phyloP scores from a whole-genome alignment of 2,797 vertebrate species.

The Delichon dasypus region DNA sequence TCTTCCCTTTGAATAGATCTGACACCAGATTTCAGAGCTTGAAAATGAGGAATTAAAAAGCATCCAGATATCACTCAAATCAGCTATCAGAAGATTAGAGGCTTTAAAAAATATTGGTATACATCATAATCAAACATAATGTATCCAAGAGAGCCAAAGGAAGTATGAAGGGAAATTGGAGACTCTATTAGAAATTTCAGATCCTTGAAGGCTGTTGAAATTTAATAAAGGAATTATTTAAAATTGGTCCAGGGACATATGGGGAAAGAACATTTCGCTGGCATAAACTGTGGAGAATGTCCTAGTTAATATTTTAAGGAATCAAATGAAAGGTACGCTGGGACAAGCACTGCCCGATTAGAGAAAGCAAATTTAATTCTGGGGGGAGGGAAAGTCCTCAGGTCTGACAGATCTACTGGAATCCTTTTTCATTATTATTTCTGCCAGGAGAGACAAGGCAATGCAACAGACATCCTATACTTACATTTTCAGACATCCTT shows the following conservation, averaged over 20 bases:
- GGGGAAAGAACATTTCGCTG: background rate
- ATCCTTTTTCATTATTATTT: background rate
- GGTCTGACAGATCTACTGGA: background rate
- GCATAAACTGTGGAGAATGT: background rate
- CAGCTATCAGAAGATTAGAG: background rate
- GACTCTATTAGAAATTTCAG: slow-evolving; percentile 21
- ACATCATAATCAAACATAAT: background rate
- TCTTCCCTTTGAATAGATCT: background rate
- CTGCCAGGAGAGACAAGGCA: background rate
- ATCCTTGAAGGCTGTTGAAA: slow-evolving; percentile 3
- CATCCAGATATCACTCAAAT: background rate
- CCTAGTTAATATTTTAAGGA: slow-evolving; percentile 17
- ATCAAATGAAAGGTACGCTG: background rate
- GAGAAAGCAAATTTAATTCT: background rate
- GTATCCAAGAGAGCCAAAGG: background rate
- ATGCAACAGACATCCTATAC: background rate
- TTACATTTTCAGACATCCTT: slow-evolving; percentile 22
- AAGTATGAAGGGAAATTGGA: slow-evolving; percentile 23
- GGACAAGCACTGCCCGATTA: background rate
- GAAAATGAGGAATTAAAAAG: background rate
- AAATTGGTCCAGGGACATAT: background rate
- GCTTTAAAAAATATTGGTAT: background rate
- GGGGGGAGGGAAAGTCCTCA: background rate
- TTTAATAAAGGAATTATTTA: slow-evolving; percentile 20
- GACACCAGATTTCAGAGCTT: background rate